phyloP scores from a whole-genome alignment of 2,113 vertebrate species.

The Monarcha castaneiventris region DNA sequence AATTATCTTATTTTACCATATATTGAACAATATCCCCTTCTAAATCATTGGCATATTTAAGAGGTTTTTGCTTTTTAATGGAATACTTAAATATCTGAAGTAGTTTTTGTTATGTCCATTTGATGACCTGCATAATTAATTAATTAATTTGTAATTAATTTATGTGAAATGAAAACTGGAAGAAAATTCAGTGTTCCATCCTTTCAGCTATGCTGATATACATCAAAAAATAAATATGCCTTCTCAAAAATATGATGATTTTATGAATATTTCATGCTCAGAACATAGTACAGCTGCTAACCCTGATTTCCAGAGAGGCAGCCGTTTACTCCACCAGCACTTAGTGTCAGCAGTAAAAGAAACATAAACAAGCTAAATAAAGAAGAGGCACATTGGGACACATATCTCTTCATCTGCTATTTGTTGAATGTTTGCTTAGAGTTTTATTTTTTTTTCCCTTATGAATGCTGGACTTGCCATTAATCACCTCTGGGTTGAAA shows the following conservation, averaged over 20 bases:
- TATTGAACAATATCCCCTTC: background rate
- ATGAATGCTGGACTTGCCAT: background rate
- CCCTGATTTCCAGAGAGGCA: conserved; percentile 22
- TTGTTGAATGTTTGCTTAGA: conserved; percentile 9
- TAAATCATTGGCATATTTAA: background rate
- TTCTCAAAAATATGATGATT: background rate
- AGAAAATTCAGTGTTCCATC: background rate
- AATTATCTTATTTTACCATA: background rate
- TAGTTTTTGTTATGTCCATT: background rate
- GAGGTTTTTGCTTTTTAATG: background rate
- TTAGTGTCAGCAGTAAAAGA: conserved; percentile 28
- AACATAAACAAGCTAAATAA: conserved; percentile 39
- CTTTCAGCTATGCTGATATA: background rate
- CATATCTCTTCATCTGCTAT: background rate
- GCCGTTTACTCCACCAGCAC: background rate
- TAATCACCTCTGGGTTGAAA: background rate
- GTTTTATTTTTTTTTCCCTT: conserved; percentile 20
- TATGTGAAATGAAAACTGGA: background rate
- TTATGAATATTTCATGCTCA: conserved; percentile 41
- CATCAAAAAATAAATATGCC: conserved; percentile 19
- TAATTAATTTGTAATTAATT: background rate
- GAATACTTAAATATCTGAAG: background rate
- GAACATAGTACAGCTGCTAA: background rate
- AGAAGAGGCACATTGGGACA: background rate
- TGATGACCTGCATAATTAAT: background rate